Base-by-base conservation (phyloP, 2,113 vertebrate species). In the Callipepla californica region DNA sequence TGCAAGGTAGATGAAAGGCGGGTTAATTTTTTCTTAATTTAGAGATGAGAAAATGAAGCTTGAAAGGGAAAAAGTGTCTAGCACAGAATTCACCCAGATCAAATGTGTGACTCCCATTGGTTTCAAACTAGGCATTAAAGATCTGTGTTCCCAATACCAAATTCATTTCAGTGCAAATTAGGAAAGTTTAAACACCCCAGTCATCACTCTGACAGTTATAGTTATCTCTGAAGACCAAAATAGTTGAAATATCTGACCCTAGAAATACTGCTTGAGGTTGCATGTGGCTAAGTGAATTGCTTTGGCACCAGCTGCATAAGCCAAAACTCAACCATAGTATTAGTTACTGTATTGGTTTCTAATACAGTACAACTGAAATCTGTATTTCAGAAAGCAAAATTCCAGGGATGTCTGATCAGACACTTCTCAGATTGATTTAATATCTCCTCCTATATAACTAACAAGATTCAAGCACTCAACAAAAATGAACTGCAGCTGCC, bases 11-110 rank as follows among this genome's bases (percentile, higher is more conserved):
- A 62, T 67, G 78, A 95, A 96, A 87, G 59, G 40, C 25, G 86
- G 36, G 48, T 83, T 90, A 94, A 93, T 93, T 82, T 82, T 82
- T 87, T 87, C 92, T 84, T 81, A 50, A 55, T 95, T 82, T 82
- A 79, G 45, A 73, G 69, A 76, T 28, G 53, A 95, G 78, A 80
- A 94, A 89, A 92, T 42, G 18, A 79, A 84, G 10, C 58, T 90
- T 1, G 1, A 67, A 89, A 66, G 13, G 19, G 18, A 72, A 30
- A 75, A 92, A 75, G 30, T 51, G 16, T 59, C 73, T 76, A 75
- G 50, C 36, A 65, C 14, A 73, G 28, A 76, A 85, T n/a, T 44
- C 55, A 58, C 13, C 26, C 48, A 34, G 45, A 53, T 66, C 81
- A 81, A 72, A 85, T 69, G n/a, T 3, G 2, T 45, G 44, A 72